phyloP scores from a whole-genome alignment of 2,888 invertebrate genomes.

The Drosophila pseudotalamancana region DNA sequence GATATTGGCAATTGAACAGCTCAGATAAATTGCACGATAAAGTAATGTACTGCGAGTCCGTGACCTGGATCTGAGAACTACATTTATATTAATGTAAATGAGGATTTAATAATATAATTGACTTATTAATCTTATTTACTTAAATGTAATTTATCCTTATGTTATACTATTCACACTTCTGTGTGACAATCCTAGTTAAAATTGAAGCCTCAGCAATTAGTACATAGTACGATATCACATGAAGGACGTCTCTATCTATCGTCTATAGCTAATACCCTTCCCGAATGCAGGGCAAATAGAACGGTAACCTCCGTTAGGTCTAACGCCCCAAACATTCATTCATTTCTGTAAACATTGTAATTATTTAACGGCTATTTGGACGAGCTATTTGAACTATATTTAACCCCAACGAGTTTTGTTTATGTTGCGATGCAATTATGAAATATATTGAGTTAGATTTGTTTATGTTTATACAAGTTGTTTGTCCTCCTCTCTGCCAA shows the following conservation, averaged over 20 bases:
- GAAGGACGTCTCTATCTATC: too few relatives aligned
- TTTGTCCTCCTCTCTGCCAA: neutral
- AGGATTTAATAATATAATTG: neutral
- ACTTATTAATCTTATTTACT: too few relatives aligned
- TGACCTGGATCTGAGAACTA: neutral
- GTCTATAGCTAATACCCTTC: neutral
- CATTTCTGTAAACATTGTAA: constrained; percentile 54
- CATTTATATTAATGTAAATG: too few relatives aligned
- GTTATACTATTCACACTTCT: too few relatives aligned
- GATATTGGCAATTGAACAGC: neutral
- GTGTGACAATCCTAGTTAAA: too few relatives aligned
- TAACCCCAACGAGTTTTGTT: neutral
- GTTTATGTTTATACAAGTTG: constrained; percentile 3
- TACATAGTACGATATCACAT: too few relatives aligned
- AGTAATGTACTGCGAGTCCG: neutral
- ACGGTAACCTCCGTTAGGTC: constrained; percentile 18
- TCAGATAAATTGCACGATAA: neutral
- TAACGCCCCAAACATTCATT: constrained; percentile 33
- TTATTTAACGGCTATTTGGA: constrained; percentile 47
- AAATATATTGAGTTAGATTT: constrained; percentile 16
- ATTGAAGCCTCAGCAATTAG: too few relatives aligned
- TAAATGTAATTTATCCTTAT: too few relatives aligned
- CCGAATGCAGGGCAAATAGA: constrained; percentile 21
- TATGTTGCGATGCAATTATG: neutral
- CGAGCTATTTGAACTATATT: neutral